Base-by-base conservation (phyloP, 2,797 vertebrate genomes). In the Rhinogobio ventralis region DNA sequence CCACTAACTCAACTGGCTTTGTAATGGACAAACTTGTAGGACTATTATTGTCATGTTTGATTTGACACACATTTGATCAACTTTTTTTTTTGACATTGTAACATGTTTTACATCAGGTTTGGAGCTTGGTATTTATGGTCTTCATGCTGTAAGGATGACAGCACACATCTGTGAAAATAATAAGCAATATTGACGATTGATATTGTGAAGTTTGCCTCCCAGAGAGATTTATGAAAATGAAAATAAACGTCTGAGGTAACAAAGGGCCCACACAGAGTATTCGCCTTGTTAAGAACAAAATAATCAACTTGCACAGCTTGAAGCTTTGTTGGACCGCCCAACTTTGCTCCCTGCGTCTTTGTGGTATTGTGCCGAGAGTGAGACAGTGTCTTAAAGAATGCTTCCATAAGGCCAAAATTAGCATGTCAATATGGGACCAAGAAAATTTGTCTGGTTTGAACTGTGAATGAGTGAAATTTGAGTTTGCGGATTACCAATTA, bases 361-460 rank as follows among this genome's bases (percentile, higher is more conserved):
- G 86, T 84, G 42, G 67, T 51, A 88, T 84, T 88, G 82, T 89
- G 80, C 62, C 1, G 68, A 57, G 84, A 86, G 84, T 33, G 81
- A 71, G 85, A 86, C 66, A 28, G 79, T 87, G 83, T 89, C 76
- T 90, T 83, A 73, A 86, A 88, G 85, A 86, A 89, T 23, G 80
- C 85, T 87, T 87, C 86, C 79, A 69, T 84, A 77, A 69, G 81
- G 76, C 83, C 76, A 73, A 86, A 86, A 89, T 90, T 88, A 86
- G 88, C 91, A 92, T 91, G 76, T 90, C 86, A 90, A 90, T 91
- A 86, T 86, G 55, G 75, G 39, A 64, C 68, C 71, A 85, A 79
- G 85, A 82, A 89, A 86, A 89, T 83, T 82, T 82, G 88, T 88
- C 87, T 75, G 83, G 75, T 82, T 87, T 75, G 79, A 74, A 68